Evolutionary conservation across 2,113 vertebrate genomes (phyloP).

Genomic region (Psittacara wagleri): DNA sequence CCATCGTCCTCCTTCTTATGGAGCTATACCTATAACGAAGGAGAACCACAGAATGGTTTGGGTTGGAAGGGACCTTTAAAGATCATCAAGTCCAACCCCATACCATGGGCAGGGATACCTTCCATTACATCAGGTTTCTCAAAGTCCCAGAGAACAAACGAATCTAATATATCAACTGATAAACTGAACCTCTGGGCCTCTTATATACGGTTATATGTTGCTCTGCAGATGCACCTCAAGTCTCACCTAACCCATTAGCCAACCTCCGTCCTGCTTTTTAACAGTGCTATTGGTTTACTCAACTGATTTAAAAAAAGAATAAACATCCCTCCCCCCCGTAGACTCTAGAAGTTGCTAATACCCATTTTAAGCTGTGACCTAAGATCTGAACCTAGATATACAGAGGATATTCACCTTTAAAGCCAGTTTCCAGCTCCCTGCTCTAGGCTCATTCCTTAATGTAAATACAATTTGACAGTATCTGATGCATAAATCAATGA

Average conservation of each 20-base stretch:
- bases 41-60: background rate
- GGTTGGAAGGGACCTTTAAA: background rate
- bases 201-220: background rate
- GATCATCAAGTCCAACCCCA: background rate
- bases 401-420: conserved; percentile 2
- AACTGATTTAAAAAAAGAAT: background rate
- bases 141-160: background rate
- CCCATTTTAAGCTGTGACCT: background rate
- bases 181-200: background rate
- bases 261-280: background rate
- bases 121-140: background rate
- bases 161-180: background rate
- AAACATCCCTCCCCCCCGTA: background rate
- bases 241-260: background rate
- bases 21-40: background rate
- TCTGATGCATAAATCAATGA: conserved; percentile 4
- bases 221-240: background rate
- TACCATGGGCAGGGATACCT: background rate
- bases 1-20: background rate
- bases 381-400: background rate
- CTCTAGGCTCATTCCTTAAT: background rate
- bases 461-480: background rate
- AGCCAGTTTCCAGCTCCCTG: conserved; percentile 1
- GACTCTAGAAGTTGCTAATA: background rate
- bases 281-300: background rate